Evolutionary conservation across 2,113 vertebrate genomes (phyloP), one percentile per base, ranked within the genome.

Genomic region (Rhabdomys dilectus): DNA sequence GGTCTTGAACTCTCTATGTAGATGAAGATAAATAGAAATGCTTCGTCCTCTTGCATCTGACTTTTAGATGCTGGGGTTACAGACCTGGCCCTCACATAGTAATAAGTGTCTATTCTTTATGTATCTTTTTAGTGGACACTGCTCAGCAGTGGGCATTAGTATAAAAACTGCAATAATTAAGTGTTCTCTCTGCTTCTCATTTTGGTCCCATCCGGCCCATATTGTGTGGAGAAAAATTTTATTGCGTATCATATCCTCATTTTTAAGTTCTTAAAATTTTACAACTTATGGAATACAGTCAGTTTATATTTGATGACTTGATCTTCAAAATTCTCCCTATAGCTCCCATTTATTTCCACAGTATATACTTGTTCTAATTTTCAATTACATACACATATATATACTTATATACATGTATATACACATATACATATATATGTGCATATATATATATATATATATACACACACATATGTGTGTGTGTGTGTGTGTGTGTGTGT

Each of bases 311-410:
- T 26, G 45, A 29, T 92, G 72, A 16, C 58, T 51, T 92, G 78
- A 94, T 5, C 60, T 68, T 90, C 36, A 94, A 75, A 95, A 39
- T 48, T 95, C 72, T 84, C 39, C 5, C 24, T 89, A 89, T 66
- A 53, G 22, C 31, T 85, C 78, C 17, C 42, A 88, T 77, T 88
- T 60, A 31, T 85, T 93, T 89, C 21, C 39, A 76, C 36, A 81
- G 29, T 51, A 51, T 51, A 51, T 11, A 51, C 51, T 11, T 51
- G 51, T 64, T 31, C 3, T 62, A n/a, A 56, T n/a, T 82, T 56
- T 82, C 78, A 39, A 24, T 24, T 82, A 26, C 39, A 26, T 13
- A 22, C 39, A 66, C 39, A 22, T 73, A 73, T 39, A 19, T 70
- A 68, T 68, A 66, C 31, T 31, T 31, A 66, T 31, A 11, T 66